phyloP scores from a whole-genome alignment of 1,140 invertebrate species.

The Geopemphigus sp. region DNA sequence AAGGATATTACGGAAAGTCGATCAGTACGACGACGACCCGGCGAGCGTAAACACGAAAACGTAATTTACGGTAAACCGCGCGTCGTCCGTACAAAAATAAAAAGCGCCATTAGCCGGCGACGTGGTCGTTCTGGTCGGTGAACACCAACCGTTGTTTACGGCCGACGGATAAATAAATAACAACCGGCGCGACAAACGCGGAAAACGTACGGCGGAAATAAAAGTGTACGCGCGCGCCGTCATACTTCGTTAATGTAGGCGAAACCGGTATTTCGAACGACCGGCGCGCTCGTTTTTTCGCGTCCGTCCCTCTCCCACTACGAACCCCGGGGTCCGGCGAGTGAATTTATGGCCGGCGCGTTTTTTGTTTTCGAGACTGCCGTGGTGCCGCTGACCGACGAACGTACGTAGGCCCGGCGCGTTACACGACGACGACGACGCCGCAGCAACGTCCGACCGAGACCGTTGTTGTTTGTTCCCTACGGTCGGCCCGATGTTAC shows the following conservation, averaged over 20 bases:
- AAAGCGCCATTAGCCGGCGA: background rate
- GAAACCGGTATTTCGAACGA: slow-evolving; percentile 34
- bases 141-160: slow-evolving; percentile 9
- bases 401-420: background rate
- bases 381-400: background rate
- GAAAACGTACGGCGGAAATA: slow-evolving; percentile 1
- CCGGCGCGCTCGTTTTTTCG: background rate
- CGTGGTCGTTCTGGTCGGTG: background rate
- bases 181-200: slow-evolving; percentile 19
- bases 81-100: background rate
- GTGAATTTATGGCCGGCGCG: slow-evolving; percentile 16
- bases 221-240: background rate
- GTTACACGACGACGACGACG: too few species aligned
- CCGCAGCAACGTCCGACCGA: too few species aligned
- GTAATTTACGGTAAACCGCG: background rate
- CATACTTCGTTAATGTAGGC: slow-evolving; percentile 32
- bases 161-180: slow-evolving; percentile 40
- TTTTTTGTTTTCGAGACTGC: slow-evolving; percentile 4
- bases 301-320: background rate
- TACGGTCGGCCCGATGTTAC: too few species aligned
- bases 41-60: background rate
- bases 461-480: too few species aligned
- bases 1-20: too few species aligned
- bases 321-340: background rate
- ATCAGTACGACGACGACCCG: background rate